A percentile compares a stretch with the other conserved stretches of the same genome.
Evolutionary conservation across 2,888 invertebrate genomes (phyloP).

Genomic region (Acronicta aceris): DNA sequence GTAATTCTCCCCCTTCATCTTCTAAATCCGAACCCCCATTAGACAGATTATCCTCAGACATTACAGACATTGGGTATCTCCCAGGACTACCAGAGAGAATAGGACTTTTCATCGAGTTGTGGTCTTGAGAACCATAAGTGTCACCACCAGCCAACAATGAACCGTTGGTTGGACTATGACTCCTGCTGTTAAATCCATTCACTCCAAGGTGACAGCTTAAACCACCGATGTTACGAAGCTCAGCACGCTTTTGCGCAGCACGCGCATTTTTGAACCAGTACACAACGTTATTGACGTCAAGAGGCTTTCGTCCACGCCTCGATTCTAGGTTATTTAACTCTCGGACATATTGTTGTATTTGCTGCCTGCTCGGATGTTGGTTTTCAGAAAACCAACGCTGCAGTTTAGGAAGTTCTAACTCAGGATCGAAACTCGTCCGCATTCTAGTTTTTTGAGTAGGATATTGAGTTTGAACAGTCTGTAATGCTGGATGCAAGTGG

Average conservation of each 20-base stretch:
- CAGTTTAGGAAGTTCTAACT: constrained; percentile 97
- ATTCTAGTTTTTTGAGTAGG: constrained; percentile 97
- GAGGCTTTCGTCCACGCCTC: constrained; percentile 96
- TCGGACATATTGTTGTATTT: constrained; percentile 98
- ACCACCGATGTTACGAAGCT: constrained; percentile 91
- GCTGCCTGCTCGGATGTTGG: constrained; percentile 98
- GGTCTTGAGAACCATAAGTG: constrained; percentile 89
- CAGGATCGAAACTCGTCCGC: constrained; percentile 99
- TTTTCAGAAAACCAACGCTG: constrained; percentile 99
- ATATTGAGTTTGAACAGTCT: constrained; percentile 93
- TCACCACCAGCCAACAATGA: constrained; percentile 90
- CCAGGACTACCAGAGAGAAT: constrained; percentile 88
- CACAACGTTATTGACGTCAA: constrained; percentile 98
- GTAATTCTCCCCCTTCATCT: constrained; percentile 90
- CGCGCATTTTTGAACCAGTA: constrained; percentile 99
- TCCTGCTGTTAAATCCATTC: constrained; percentile 91
- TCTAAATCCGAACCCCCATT: constrained; percentile 91
- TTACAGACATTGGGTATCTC: constrained; percentile 90
- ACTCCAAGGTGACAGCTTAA: constrained; percentile 89
- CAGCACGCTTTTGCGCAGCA: constrained; percentile 97
- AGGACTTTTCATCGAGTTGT: constrained; percentile 90
- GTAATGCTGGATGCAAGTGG: constrained; percentile 92
- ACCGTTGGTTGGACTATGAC: constrained; percentile 91
- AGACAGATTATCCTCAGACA: constrained; percentile 91
- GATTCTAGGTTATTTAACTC: constrained; percentile 98